Percentiles rank a stretch among this genome's conserved stretches.
These are phyloP conservation scores for Gouania willdenowi DNA, from an alignment of 2,797 vertebrate genomes.

Conservation along the genomic window DNA sequence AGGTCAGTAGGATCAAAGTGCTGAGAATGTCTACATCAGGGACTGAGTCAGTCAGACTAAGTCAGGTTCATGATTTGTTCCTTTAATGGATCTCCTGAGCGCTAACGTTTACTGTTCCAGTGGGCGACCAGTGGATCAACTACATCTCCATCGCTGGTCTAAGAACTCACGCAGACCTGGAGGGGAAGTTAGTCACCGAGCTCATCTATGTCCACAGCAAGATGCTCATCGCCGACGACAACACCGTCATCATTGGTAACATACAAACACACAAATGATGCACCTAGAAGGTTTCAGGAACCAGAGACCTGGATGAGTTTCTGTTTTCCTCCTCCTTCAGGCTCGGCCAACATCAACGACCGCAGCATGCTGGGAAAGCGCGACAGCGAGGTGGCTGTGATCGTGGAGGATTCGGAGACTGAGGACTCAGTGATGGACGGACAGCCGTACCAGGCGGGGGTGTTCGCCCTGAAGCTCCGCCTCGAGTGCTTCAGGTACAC, in stretches of 20 bases:
- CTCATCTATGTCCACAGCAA: slow-evolving; percentile 98
- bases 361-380: slow-evolving; percentile 95
- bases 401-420: slow-evolving; percentile 85
- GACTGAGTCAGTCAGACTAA: too few relatives aligned
- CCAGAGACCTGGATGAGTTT: background rate
- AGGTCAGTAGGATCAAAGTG: too few relatives aligned
- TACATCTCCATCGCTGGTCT: slow-evolving; percentile 92
- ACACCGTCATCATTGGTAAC: slow-evolving; percentile 93
- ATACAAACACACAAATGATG: too few relatives aligned
- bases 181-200: slow-evolving; percentile 87
- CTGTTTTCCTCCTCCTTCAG: too few relatives aligned
- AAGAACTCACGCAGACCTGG: slow-evolving; percentile 87
- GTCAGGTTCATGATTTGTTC: too few relatives aligned
- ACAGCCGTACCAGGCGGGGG: slow-evolving; percentile 79
- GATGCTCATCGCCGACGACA: slow-evolving; percentile 92
- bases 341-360: slow-evolving; percentile 98
- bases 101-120: slow-evolving; percentile 73
- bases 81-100: too few relatives aligned
- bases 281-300: too few relatives aligned
- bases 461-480: slow-evolving; percentile 81
- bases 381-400: slow-evolving; percentile 93
- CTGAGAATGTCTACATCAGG: too few relatives aligned
- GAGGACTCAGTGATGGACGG: slow-evolving; percentile 85
- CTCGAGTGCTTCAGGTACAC: slow-evolving; percentile 88
- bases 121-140: slow-evolving; percentile 93